Conservation (phyloP, 2,113 vertebrate species). For the Lagopus muta region DNA sequence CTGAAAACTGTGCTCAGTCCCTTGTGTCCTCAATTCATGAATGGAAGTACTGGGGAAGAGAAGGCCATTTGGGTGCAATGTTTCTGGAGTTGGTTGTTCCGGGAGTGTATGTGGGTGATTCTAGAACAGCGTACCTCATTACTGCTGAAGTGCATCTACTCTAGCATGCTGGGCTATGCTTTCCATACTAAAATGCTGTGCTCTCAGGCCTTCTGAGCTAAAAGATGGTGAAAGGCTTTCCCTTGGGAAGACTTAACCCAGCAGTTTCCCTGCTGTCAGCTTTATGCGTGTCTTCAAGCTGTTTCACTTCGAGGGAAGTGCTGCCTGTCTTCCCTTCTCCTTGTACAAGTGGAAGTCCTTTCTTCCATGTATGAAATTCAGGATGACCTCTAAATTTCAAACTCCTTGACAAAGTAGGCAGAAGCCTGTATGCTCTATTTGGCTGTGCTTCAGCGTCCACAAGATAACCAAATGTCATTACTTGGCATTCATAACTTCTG, state of each 20-base stretch:
- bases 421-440: background rate
- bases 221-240: background rate
- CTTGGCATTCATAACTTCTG: background rate
- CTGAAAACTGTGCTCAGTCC: rapidly evolving
- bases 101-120: background rate
- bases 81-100: background rate
- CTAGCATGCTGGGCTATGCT: background rate
- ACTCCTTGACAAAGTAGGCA: background rate
- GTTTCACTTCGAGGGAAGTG: background rate
- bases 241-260: background rate
- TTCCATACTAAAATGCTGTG: background rate
- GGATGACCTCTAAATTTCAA: background rate
- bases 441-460: background rate
- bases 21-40: rapidly evolving
- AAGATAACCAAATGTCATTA: background rate
- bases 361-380: too few relatives aligned
- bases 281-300: rapidly evolving
- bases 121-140: background rate
- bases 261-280: background rate
- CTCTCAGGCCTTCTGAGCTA: background rate
- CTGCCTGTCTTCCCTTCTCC: background rate
- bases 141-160: background rate
- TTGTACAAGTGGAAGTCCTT: background rate
- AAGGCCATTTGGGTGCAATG: background rate
- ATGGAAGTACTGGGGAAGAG: background rate